These are phyloP conservation scores for Zenarchopterus dispar DNA, from an alignment of 2,797 vertebrate species.

Conservation along the genomic window DNA sequence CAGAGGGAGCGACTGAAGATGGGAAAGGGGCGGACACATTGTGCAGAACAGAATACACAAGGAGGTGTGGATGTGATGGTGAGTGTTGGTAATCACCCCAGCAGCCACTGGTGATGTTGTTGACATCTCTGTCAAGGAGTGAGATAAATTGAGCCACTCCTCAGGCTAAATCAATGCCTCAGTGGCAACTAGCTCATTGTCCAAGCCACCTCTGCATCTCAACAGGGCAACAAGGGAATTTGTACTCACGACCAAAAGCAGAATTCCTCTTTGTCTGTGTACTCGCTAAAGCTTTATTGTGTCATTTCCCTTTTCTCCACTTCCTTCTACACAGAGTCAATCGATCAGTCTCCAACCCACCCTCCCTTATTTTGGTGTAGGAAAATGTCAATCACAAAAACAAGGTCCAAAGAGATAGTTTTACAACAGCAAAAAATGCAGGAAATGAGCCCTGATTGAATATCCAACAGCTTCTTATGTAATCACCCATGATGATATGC, in stretches of 20 bases:
- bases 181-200: constrained; percentile 77
- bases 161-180: constrained; percentile 78
- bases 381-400: constrained; percentile 40
- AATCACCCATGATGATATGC: constrained; percentile 25
- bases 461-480: constrained; percentile 16
- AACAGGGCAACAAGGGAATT: constrained; percentile 69
- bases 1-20: constrained; percentile 29
- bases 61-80: constrained; percentile 31
- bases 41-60: constrained; percentile 30
- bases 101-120: constrained; percentile 70
- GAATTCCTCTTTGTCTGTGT: constrained; percentile 15
- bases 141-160: constrained; percentile 77
- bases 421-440: constrained; percentile 17
- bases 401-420: constrained; percentile 13
- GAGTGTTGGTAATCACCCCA: constrained; percentile 63
- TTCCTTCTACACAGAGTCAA: constrained; percentile 31
- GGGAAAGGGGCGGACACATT: constrained; percentile 35
- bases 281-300: neutral
- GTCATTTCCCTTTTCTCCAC: constrained; percentile 30
- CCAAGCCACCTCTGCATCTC: constrained; percentile 68
- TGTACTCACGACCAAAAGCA: constrained; percentile 61
- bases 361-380: constrained; percentile 34
- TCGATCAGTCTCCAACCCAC: constrained; percentile 35
- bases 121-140: constrained; percentile 76
- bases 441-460: constrained; percentile 12